phyloP scores from a whole-genome alignment of 2,797 vertebrate species.

The Sebastes iracundus region DNA sequence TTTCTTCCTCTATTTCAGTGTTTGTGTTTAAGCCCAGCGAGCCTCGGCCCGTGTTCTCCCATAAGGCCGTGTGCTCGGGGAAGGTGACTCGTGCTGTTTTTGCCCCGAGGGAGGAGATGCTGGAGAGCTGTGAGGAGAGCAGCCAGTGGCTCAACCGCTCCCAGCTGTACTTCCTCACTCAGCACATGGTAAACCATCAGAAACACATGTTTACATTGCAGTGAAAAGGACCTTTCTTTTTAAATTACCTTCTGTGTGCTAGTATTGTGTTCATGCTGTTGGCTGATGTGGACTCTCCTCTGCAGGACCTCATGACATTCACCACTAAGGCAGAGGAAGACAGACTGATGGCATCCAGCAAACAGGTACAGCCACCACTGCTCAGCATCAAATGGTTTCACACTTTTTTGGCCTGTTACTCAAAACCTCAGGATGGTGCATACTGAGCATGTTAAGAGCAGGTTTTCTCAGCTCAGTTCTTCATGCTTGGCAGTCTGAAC shows the following conservation, averaged over 20 bases:
- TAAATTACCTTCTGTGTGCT: background rate
- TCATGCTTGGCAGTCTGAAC: background rate
- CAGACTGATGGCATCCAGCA: slow-evolving; percentile 85
- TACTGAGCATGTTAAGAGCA: background rate
- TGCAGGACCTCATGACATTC: slow-evolving; percentile 92
- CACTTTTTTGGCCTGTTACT: background rate
- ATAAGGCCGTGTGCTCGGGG: slow-evolving; percentile 87
- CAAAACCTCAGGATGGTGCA: too few relatives aligned
- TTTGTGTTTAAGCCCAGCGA: slow-evolving; percentile 94
- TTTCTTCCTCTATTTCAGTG: slow-evolving; percentile 77
- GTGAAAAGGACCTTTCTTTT: too few relatives aligned
- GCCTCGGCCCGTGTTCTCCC: slow-evolving; percentile 90
- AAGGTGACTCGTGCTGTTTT: slow-evolving; percentile 88
- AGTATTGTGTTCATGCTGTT: background rate
- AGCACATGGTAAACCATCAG: slow-evolving; percentile 73
- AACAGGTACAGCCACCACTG: slow-evolving; percentile 82
- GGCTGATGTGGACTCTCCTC: slow-evolving; percentile 3
- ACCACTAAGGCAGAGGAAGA: slow-evolving; percentile 88
- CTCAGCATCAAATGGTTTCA: too few relatives aligned
- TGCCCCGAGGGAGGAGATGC: slow-evolving; percentile 87
- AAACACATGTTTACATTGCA: too few relatives aligned
- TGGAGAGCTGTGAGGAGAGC: slow-evolving; percentile 83
- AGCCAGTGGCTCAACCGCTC: slow-evolving; percentile 92
- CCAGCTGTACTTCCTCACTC: slow-evolving; percentile 90
- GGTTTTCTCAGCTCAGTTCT: background rate